Conservation (phyloP, 2,113 vertebrate species). For the Chelonoidis abingdonii region DNA sequence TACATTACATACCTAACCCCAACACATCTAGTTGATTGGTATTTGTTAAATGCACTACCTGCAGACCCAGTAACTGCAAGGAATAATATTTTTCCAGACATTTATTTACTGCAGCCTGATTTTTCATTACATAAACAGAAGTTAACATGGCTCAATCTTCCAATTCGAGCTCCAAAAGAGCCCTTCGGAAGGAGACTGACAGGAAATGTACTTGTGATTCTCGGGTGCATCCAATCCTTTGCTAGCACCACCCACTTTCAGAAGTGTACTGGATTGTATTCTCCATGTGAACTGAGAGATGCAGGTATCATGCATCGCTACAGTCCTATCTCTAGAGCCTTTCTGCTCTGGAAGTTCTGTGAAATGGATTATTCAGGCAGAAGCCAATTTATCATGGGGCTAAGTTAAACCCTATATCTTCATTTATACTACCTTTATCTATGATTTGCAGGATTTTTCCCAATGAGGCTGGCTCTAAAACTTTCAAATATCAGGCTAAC, state of each 20-base stretch:
- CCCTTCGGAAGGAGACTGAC: neutral
- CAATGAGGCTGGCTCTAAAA: neutral
- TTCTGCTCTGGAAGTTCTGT: neutral
- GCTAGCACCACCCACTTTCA: neutral
- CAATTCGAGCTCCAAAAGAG: neutral
- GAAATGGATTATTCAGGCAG: rapidly evolving
- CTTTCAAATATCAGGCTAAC: neutral
- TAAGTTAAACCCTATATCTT: neutral
- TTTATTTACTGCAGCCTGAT: neutral
- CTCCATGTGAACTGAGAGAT: rapidly evolving
- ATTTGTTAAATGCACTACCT: neutral
- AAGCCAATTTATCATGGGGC: neutral
- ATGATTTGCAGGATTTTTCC: neutral
- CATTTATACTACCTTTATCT: neutral
- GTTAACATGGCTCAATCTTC: neutral
- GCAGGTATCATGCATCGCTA: neutral
- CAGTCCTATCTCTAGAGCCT: neutral
- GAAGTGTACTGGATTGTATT: neutral
- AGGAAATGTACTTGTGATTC: neutral
- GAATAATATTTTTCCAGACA: neutral
- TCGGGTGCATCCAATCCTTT: rapidly evolving
- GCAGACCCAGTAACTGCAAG: rapidly evolving
- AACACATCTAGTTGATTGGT: neutral
- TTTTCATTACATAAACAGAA: neutral
- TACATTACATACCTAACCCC: neutral